Evolutionary conservation across 2,797 vertebrate genomes (phyloP).

Genomic region (Pangasius djambal): DNA sequence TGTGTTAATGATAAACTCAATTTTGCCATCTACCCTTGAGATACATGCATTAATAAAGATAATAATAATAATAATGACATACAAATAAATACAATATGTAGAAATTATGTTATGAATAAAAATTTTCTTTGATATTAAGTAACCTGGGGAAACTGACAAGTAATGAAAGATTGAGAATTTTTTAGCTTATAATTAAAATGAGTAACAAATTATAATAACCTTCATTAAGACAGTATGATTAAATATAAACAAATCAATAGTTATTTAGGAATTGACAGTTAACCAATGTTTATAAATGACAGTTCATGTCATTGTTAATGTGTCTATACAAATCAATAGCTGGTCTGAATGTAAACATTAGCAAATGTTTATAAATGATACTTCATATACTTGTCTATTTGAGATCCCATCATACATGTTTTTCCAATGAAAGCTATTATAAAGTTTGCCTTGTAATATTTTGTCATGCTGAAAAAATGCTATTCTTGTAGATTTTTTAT

Average conservation of each 20-base stretch:
- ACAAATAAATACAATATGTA: neutral
- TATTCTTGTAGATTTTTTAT: slow-evolving; percentile 20
- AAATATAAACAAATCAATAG: neutral
- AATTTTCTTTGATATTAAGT: neutral
- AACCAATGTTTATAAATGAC: neutral
- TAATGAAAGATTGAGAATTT: neutral
- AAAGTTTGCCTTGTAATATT: neutral
- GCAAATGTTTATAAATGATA: neutral
- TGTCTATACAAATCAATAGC: neutral
- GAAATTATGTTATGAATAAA: neutral
- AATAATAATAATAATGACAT: neutral
- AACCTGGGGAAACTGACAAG: neutral
- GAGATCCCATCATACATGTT: neutral
- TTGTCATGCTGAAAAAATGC: neutral
- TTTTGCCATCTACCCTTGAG: neutral
- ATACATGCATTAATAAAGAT: neutral
- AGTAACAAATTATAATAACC: neutral
- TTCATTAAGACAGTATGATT: neutral
- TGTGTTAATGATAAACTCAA: neutral
- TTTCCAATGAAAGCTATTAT: neutral
- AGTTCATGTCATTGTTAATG: neutral
- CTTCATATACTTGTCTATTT: neutral
- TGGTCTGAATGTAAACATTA: neutral
- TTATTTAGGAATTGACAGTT: neutral
- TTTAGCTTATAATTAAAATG: neutral